Percentiles rank a stretch among this genome's conserved stretches.
Evolutionary conservation across 2,888 invertebrate species (phyloP).

Genomic region (Campoplex nolae): DNA sequence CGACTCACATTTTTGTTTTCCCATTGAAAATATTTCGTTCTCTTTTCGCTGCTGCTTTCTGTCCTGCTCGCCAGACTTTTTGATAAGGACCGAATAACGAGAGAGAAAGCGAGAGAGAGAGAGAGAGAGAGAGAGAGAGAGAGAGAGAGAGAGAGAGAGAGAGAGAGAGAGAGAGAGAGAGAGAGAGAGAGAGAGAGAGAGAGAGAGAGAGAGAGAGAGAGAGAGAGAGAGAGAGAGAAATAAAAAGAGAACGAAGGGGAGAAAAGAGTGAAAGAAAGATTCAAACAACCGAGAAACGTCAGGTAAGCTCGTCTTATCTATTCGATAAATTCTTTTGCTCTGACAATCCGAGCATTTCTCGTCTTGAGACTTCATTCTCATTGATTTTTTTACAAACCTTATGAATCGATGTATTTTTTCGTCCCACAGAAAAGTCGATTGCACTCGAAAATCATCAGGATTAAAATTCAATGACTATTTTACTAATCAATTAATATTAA

Average conservation of each 20-base stretch:
- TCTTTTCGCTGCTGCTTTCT: conserved; percentile 19
- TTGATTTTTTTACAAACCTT: background rate
- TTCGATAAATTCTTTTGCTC: conserved; percentile 49
- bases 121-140: background rate
- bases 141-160: conserved; percentile 35
- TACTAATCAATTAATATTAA: too few relatives aligned
- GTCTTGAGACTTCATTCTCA: background rate
- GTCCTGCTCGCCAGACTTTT: conserved; percentile 30
- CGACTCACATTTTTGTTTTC: conserved; percentile 21
- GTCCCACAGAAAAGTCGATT: background rate
- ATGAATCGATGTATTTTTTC: background rate
- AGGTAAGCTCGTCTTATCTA: conserved; percentile 40
- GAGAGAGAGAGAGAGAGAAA: conserved; percentile 10
- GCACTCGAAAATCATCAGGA: background rate
- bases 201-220: background rate
- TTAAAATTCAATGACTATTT: too few relatives aligned
- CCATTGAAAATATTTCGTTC: conserved; percentile 14
- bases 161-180: background rate
- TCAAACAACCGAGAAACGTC: conserved; percentile 10
- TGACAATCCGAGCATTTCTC: conserved; percentile 25
- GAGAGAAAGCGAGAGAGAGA: background rate
- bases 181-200: background rate
- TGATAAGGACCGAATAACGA: conserved; percentile 13
- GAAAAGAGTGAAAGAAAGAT: background rate
- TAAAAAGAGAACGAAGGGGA: too few relatives aligned